Conservation (phyloP, 2,797 vertebrate species). For the Luscinia luscinia region DNA sequence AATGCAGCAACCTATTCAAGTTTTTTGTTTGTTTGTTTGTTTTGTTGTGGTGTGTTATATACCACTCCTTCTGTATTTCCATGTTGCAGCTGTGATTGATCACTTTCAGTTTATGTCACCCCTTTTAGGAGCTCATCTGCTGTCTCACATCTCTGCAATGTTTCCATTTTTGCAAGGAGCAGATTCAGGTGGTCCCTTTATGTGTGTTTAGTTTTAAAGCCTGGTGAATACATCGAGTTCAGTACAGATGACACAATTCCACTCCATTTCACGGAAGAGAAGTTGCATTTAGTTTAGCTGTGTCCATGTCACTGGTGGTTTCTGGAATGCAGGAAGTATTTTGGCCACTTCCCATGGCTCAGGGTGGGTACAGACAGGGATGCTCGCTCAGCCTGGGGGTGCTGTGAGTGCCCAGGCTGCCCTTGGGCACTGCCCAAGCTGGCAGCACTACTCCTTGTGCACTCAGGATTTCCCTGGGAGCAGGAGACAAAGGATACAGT, state of each 20-base stretch:
- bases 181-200: not conserved
- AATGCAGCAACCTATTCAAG: not conserved
- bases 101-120: not conserved
- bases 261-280: not conserved
- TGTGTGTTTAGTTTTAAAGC: rapidly evolving
- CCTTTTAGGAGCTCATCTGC: not conserved
- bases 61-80: not conserved
- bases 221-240: not conserved
- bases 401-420: not conserved
- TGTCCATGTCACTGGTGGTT: not conserved
- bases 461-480: not conserved
- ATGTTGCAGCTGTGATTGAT: not conserved
- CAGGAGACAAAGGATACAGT: not conserved
- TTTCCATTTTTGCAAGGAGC: not conserved
- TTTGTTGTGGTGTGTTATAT: not conserved
- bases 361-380: not conserved
- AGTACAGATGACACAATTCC: not conserved
- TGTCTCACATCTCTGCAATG: rapidly evolving
- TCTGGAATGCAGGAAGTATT: not conserved
- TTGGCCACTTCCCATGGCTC: not conserved
- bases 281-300: not conserved
- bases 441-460: rapidly evolving
- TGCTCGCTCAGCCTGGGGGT: rapidly evolving
- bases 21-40: not conserved
- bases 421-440: rapidly evolving